Percentiles rank a stretch among this genome's conserved stretches.
Evolutionary conservation across 2,113 vertebrate species (phyloP).

Genomic region (Channa argus): DNA sequence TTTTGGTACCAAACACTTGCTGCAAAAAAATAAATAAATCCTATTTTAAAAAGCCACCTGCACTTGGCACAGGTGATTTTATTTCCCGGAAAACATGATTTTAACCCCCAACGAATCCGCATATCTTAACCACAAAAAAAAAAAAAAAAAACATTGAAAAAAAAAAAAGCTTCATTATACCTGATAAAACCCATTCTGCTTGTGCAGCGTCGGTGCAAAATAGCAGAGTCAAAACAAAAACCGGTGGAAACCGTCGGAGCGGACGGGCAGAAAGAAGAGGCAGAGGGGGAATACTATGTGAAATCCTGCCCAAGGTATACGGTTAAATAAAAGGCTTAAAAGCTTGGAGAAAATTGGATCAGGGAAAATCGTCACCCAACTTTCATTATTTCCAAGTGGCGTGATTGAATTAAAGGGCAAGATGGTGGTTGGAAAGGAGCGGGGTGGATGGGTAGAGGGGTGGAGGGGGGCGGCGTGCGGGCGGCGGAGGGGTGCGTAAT

Average conservation of each 20-base stretch:
- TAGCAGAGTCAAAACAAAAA: slow-evolving; percentile 52
- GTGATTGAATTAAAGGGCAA: slow-evolving; percentile 99
- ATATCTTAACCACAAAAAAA: neutral
- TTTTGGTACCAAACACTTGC: too few species aligned
- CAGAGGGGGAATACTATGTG: slow-evolving; percentile 87
- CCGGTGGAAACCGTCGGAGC: slow-evolving; percentile 36
- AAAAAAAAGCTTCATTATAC: neutral
- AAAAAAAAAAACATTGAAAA: too few species aligned
- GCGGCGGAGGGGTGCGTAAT: slow-evolving; percentile 93
- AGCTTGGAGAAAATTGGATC: slow-evolving; percentile 99
- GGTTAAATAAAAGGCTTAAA: slow-evolving; percentile 99
- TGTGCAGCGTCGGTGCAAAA: slow-evolving; percentile 23
- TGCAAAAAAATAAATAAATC: too few species aligned
- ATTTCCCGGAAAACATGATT: neutral
- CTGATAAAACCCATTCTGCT: neutral
- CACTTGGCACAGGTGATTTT: too few species aligned
- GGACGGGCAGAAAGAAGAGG: slow-evolving; percentile 58
- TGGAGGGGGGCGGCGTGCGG: slow-evolving; percentile 83
- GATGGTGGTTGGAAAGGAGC: slow-evolving; percentile 93
- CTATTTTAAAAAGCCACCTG: too few species aligned
- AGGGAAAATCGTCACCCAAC: slow-evolving; percentile 99
- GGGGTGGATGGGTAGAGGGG: slow-evolving; percentile 80
- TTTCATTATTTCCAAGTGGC: slow-evolving; percentile 99
- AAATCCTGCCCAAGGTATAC: slow-evolving; percentile 97
- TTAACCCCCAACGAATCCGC: neutral